Conservation (phyloP, 1,140 invertebrate species). For the Andricus grossulariae region DNA sequence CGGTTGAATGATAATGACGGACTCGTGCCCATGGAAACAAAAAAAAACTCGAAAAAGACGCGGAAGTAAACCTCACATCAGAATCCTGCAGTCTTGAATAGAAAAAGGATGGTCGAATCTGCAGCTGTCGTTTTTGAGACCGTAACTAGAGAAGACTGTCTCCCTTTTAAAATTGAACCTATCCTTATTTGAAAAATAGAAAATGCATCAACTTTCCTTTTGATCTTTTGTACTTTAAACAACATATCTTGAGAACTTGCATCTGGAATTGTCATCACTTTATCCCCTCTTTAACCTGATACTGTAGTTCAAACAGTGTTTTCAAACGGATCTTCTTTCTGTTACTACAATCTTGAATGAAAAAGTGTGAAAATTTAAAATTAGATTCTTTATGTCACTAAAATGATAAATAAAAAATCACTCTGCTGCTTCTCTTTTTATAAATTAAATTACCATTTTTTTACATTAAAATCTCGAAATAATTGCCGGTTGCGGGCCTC, state of each 20-base stretch:
- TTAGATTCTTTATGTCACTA: too few species aligned
- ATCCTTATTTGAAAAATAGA: background rate
- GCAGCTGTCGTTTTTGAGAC: background rate
- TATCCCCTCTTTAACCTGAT: background rate
- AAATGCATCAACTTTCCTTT: background rate
- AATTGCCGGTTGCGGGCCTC: too few species aligned
- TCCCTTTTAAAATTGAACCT: too few species aligned
- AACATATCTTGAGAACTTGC: conserved; percentile 1
- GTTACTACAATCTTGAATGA: too few species aligned
- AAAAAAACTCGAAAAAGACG: conserved; percentile 33
- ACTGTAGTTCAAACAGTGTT: background rate
- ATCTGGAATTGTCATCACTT: background rate
- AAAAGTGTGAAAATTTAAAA: too few species aligned
- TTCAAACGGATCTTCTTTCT: background rate
- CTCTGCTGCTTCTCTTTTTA: too few species aligned
- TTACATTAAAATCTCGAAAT: too few species aligned
- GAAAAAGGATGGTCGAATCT: conserved; percentile 5
- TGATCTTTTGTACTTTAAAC: background rate
- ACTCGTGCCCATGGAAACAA: too few species aligned
- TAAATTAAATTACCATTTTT: too few species aligned
- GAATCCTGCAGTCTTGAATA: background rate
- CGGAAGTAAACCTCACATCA: conserved; percentile 64
- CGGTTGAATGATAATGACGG: too few species aligned
- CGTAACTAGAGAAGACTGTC: background rate
- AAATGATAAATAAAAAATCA: too few species aligned